Evolutionary conservation across 2,888 invertebrate genomes (phyloP).

Genomic region (Camponotus fellah): DNA sequence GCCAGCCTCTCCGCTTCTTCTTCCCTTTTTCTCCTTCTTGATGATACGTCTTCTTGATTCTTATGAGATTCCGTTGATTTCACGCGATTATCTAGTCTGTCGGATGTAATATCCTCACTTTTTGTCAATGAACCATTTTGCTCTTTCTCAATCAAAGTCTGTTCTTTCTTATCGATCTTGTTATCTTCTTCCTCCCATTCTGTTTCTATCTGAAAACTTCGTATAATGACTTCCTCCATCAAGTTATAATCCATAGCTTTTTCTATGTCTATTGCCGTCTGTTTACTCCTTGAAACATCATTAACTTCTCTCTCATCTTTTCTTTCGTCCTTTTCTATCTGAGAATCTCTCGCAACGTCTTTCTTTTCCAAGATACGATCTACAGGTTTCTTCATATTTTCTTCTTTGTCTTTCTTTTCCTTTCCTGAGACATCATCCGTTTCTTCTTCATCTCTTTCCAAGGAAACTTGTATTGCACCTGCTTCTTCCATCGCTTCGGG

Average conservation of each 20-base stretch:
- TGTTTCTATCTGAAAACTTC: not conserved
- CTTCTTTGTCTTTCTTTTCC: not conserved
- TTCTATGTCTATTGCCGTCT: not conserved
- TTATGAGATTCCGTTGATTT: not conserved
- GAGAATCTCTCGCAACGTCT: not conserved
- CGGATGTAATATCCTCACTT: not conserved
- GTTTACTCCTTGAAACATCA: not conserved
- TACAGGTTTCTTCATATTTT: not conserved
- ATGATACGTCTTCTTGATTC: not conserved
- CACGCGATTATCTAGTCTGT: not conserved
- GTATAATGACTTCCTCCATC: not conserved
- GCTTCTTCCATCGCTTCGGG: not conserved
- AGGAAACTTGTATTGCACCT: not conserved
- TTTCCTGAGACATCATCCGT: not conserved
- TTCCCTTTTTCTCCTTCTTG: not conserved
- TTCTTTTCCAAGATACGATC: not conserved
- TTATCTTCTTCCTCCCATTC: not conserved
- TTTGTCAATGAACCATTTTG: not conserved
- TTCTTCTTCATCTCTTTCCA: not conserved
- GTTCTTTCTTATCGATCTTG: not conserved
- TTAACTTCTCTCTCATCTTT: not conserved
- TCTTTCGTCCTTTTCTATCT: not conserved
- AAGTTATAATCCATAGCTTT: not conserved
- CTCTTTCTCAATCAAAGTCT: not conserved
- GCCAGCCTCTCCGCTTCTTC: not conserved